These are phyloP conservation scores for Lontra canadensis DNA, from an alignment of 2,113 vertebrate species.

Conservation along the genomic window DNA sequence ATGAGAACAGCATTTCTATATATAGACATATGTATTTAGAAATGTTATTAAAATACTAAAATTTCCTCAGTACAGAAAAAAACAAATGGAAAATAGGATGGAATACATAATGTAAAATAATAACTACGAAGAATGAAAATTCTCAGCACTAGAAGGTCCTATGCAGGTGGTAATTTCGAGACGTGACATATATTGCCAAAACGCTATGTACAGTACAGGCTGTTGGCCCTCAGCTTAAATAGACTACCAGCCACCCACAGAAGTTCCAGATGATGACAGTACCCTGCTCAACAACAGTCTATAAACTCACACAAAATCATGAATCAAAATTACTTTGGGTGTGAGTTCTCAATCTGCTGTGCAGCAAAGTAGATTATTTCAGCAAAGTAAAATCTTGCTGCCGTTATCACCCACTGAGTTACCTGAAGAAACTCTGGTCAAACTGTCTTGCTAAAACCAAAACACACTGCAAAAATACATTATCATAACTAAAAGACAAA, in stretches of 20 bases:
- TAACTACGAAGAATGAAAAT: background rate
- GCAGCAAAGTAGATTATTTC: background rate
- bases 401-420: background rate
- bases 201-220: accelerated
- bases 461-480: background rate
- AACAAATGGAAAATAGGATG: background rate
- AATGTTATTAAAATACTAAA: slow-evolving; percentile 8
- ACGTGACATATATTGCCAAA: background rate
- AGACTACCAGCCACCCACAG: no score
- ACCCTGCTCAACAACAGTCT: background rate
- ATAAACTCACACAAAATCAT: background rate
- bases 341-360: background rate
- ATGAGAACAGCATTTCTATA: background rate
- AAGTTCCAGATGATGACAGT: background rate
- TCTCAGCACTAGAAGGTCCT: background rate
- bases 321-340: background rate
- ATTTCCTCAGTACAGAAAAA: background rate
- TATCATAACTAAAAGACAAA: background rate
- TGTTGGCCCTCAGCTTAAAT: background rate
- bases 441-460: background rate
- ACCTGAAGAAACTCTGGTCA: background rate
- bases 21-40: background rate
- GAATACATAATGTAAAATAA: background rate
- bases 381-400: background rate
- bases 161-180: background rate